Conservation (phyloP, 2,113 vertebrate genomes). For the Antidorcas marsupialis region DNA sequence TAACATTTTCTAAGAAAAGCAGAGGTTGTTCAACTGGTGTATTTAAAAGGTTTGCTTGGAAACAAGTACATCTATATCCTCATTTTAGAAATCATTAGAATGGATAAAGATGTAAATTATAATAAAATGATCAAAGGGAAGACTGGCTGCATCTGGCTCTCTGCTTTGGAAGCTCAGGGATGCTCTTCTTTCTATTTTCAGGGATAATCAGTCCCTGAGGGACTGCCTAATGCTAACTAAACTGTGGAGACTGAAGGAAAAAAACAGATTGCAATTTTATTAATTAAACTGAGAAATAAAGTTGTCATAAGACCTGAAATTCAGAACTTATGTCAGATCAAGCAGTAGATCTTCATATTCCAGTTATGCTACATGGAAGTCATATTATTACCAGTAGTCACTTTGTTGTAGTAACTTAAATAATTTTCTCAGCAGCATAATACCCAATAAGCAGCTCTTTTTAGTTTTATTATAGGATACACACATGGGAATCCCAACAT, state of each 20-base stretch:
- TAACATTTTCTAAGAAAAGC: not conserved
- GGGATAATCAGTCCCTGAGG: constrained; percentile 60
- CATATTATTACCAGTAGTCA: not conserved
- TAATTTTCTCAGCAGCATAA: not conserved
- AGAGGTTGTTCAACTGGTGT: not conserved
- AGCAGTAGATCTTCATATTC: not conserved
- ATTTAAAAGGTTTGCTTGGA: constrained; percentile 12
- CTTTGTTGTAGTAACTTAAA: not conserved
- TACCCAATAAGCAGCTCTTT: not conserved
- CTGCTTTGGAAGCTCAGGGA: constrained; percentile 16
- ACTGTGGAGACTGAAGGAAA: not conserved
- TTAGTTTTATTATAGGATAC: not conserved
- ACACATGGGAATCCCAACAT: not conserved
- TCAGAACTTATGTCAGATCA: constrained; percentile 41
- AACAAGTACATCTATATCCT: constrained; percentile 15
- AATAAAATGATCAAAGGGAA: constrained; percentile 57
- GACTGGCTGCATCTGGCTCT: not conserved
- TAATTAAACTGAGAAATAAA: constrained; percentile 63
- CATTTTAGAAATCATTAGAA: constrained; percentile 49
- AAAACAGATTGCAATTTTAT: constrained; percentile 48
- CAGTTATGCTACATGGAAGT: not conserved
- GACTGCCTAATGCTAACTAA: constrained; percentile 42
- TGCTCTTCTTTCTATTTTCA: constrained; percentile 23
- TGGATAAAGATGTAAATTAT: constrained; percentile 61
- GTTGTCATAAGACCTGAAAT: constrained; percentile 45